Percentiles rank a stretch among this genome's conserved stretches.
These are phyloP conservation scores for Gallinago nigripennis DNA, from an alignment of 2,797 vertebrate species.

Conservation along the genomic window DNA sequence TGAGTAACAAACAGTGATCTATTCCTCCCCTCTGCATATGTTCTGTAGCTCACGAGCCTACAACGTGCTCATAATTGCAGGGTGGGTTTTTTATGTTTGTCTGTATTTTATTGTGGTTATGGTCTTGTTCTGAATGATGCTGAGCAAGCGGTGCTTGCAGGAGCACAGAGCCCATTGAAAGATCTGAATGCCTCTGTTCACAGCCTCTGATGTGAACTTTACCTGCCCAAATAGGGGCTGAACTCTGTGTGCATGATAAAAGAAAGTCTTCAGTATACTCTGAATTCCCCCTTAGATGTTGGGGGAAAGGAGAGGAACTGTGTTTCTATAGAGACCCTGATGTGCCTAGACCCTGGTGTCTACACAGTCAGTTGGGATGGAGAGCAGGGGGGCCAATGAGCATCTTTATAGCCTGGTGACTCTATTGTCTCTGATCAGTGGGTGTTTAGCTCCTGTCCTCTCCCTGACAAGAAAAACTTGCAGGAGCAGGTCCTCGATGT, in stretches of 20 bases:
- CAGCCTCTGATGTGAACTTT: background rate
- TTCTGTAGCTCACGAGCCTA: background rate
- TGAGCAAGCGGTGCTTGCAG: background rate
- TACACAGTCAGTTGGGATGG: background rate
- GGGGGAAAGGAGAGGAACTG: background rate
- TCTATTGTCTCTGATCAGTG: background rate
- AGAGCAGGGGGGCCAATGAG: background rate
- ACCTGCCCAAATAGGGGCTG: background rate
- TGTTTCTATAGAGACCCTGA: background rate
- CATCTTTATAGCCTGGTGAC: background rate
- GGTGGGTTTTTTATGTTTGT: background rate
- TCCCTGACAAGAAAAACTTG: background rate
- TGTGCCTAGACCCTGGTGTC: background rate
- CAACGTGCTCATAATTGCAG: background rate
- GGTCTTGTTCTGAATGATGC: background rate
- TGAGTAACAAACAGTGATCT: background rate
- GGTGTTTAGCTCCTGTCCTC: background rate
- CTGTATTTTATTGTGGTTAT: background rate
- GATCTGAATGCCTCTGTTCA: background rate
- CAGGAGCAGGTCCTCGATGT: background rate
- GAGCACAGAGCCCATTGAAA: background rate
- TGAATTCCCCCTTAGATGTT: background rate
- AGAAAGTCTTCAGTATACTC: background rate
- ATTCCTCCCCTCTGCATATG: background rate
- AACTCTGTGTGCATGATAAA: background rate